phyloP scores from a whole-genome alignment of 1,140 invertebrate species.

The Cryptotermes secundus region DNA sequence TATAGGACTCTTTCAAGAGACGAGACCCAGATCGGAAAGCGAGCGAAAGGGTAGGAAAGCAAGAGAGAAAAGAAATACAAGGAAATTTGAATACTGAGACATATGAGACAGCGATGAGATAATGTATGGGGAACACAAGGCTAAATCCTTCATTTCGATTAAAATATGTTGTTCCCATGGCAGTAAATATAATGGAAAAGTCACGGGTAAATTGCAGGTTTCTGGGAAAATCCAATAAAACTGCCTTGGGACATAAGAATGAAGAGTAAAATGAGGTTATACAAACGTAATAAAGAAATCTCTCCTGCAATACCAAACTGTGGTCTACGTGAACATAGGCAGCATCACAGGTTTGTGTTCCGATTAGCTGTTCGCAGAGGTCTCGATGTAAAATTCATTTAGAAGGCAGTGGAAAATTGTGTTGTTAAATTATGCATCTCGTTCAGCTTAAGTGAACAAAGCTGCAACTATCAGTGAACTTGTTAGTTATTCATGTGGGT shows the following conservation, averaged over 20 bases:
- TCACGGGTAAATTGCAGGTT: background rate
- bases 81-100: background rate
- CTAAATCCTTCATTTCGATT: constrained; percentile 10
- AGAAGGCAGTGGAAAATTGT: too few relatives aligned
- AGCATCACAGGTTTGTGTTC: too few relatives aligned
- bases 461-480: too few relatives aligned
- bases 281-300: constrained; percentile 1
- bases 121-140: background rate
- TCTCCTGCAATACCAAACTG: background rate
- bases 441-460: too few relatives aligned
- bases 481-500: too few relatives aligned
- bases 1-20: background rate
- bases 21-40: background rate
- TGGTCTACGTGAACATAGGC: too few relatives aligned
- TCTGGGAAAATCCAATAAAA: constrained; percentile 15
- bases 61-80: background rate
- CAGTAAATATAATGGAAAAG: background rate
- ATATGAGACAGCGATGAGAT: background rate
- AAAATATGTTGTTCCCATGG: constrained; percentile 13
- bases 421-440: too few relatives aligned
- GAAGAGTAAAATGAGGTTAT: background rate
- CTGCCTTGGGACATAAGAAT: background rate
- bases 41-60: background rate
- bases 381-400: too few relatives aligned
- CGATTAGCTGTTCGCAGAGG: too few relatives aligned